phyloP scores from a whole-genome alignment of 2,797 vertebrate genomes.

The Tolypeutes matacus region DNA sequence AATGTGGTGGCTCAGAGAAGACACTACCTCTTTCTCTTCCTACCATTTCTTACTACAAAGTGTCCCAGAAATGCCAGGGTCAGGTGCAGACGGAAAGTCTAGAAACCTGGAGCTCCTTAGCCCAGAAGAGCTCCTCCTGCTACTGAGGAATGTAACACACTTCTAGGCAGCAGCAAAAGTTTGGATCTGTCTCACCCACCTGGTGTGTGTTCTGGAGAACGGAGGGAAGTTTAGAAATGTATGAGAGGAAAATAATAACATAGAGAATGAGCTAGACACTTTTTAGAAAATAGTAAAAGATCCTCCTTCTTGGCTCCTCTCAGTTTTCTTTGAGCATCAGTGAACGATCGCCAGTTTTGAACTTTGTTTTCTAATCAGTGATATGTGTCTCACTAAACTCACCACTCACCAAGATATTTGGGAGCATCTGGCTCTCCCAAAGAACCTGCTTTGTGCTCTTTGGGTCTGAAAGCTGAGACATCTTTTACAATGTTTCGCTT shows the following conservation, averaged over 20 bases:
- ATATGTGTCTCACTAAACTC: neutral
- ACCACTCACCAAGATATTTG: rapidly evolving
- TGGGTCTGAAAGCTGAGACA: neutral
- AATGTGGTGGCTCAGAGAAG: neutral
- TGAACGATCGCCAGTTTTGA: neutral
- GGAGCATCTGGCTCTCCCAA: rapidly evolving
- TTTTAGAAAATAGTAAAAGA: rapidly evolving
- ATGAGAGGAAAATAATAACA: rapidly evolving
- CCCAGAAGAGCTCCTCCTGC: rapidly evolving
- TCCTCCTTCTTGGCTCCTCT: neutral
- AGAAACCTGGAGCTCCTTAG: neutral
- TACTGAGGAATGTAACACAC: neutral
- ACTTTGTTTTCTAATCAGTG: rapidly evolving
- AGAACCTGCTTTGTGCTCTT: rapidly evolving
- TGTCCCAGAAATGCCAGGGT: rapidly evolving
- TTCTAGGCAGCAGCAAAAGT: rapidly evolving
- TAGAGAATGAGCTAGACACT: rapidly evolving
- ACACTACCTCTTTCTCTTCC: rapidly evolving
- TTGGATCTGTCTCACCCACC: rapidly evolving
- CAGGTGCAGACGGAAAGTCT: rapidly evolving
- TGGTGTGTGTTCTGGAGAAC: neutral
- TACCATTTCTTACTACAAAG: rapidly evolving
- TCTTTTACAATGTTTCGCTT: rapidly evolving
- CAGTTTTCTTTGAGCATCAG: rapidly evolving
- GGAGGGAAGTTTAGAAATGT: neutral